Conservation (phyloP, 2,113 vertebrate species). For the Reinhardtius hippoglossoides region DNA sequence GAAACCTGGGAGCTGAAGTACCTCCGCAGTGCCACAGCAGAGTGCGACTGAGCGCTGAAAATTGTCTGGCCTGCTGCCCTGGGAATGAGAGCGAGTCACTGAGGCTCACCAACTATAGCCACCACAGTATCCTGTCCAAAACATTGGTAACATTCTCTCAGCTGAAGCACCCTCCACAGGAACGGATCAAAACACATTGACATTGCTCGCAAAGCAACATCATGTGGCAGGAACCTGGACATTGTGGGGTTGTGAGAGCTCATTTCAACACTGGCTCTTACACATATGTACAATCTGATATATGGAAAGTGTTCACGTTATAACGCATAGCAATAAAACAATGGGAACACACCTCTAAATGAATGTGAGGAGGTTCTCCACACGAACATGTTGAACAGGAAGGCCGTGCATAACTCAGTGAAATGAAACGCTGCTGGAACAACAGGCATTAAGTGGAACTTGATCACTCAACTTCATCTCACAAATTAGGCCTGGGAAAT, state of each 20-base stretch:
- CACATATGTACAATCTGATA: neutral
- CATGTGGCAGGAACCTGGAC: slow-evolving; percentile 20
- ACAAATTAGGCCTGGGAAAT: neutral
- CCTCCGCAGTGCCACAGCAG: slow-evolving; percentile 12
- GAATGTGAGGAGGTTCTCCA: neutral
- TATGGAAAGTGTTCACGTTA: neutral
- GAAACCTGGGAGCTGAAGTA: slow-evolving; percentile 61
- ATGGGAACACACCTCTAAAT: neutral
- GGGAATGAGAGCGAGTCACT: slow-evolving; percentile 48
- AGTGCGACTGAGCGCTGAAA: slow-evolving; percentile 17
- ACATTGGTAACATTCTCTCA: slow-evolving; percentile 52
- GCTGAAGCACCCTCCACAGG: slow-evolving; percentile 53
- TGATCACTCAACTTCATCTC: neutral
- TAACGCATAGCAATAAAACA: neutral
- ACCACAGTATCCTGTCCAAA: slow-evolving; percentile 67
- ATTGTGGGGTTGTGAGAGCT: neutral
- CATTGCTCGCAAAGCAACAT: slow-evolving; percentile 34
- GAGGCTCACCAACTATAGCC: slow-evolving; percentile 64
- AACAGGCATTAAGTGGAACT: neutral
- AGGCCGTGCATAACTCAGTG: neutral
- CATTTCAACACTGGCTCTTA: neutral
- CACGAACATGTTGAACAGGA: neutral
- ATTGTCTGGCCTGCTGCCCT: slow-evolving; percentile 60
- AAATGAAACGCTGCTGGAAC: neutral
- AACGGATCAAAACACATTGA: slow-evolving; percentile 52